These are phyloP conservation scores for Serilophus lunatus DNA, from an alignment of 2,113 vertebrate genomes.

Conservation along the genomic window DNA sequence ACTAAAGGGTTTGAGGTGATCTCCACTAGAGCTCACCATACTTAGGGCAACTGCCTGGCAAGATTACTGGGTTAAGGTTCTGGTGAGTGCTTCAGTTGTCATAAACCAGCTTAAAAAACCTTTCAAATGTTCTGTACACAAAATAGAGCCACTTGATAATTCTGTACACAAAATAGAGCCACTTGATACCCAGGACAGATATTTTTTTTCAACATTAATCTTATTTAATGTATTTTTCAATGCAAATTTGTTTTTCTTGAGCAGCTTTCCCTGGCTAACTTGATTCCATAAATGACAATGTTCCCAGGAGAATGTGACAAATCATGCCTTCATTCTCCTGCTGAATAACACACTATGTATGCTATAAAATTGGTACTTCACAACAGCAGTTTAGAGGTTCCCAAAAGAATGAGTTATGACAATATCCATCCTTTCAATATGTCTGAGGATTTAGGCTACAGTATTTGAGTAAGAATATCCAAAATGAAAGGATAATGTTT, in stretches of 20 bases:
- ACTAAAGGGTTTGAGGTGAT: neutral
- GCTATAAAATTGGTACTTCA: neutral
- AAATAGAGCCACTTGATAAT: neutral
- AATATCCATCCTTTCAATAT: neutral
- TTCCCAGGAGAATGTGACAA: neutral
- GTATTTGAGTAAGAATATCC: neutral
- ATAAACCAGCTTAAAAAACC: neutral
- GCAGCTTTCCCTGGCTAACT: neutral
- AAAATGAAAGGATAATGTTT: neutral
- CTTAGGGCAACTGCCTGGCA: neutral
- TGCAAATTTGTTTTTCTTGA: neutral
- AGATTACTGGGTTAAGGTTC: neutral
- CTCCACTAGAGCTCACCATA: neutral
- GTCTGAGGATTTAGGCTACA: neutral
- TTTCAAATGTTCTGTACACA: neutral
- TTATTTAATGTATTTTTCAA: neutral
- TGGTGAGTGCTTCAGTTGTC: neutral
- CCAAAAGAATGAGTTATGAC: neutral
- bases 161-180: neutral
- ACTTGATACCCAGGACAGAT: neutral
- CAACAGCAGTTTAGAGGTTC: neutral
- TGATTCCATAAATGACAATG: neutral
- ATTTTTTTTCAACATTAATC: neutral
- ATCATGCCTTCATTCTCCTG: neutral
- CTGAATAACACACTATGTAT: neutral